phyloP scores from a whole-genome alignment of 2,113 vertebrate genomes.

The Opisthocomus hoazin region DNA sequence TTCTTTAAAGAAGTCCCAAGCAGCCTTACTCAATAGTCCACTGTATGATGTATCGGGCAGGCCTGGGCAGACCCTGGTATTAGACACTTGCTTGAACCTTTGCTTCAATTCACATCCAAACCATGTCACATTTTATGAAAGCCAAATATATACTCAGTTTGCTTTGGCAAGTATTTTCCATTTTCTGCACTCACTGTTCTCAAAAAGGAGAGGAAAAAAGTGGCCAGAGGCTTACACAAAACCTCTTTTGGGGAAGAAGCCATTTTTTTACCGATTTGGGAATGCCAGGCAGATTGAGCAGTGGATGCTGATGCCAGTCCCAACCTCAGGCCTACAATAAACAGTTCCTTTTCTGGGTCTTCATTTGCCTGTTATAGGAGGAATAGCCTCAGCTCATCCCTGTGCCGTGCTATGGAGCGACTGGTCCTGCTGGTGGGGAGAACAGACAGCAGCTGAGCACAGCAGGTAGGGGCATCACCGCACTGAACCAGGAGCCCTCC shows the following conservation, averaged over 20 bases:
- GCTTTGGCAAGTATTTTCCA: not conserved
- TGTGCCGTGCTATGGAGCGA: accelerated
- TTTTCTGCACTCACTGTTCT: not conserved
- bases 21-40: not conserved
- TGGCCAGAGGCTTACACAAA: not conserved
- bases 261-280: accelerated
- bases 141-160: not conserved
- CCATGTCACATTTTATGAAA: not conserved
- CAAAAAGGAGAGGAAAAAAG: not conserved
- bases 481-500: too few relatives aligned
- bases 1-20: not conserved
- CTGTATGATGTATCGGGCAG: not conserved
- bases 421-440: not conserved
- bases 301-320: not conserved
- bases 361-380: not conserved
- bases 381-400: not conserved
- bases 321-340: not conserved
- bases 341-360: not conserved
- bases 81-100: not conserved
- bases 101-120: not conserved
- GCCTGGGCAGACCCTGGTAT: accelerated
- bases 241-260: not conserved
- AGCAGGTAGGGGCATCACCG: not conserved
- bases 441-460: too few relatives aligned
- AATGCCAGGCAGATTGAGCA: not conserved